Percentiles rank a stretch among this genome's conserved stretches.
phyloP scores from a whole-genome alignment of 1,140 invertebrate genomes.

The Euwallacea similis region DNA sequence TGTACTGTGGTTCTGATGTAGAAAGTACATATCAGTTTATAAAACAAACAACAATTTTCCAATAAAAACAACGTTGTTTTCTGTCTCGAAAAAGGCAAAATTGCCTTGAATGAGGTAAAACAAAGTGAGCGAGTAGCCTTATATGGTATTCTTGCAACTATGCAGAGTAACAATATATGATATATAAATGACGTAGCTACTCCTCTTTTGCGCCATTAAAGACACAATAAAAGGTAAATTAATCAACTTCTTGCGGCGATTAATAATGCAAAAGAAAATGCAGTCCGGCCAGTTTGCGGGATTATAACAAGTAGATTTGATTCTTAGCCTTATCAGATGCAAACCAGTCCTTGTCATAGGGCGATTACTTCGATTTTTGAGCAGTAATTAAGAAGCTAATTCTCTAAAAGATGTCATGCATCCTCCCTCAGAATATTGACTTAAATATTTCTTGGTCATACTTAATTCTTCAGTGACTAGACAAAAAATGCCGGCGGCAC shows the following conservation, averaged over 20 bases:
- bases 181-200: background rate
- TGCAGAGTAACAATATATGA: too few relatives aligned
- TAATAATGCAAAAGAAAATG: constrained; percentile 28
- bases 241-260: constrained; percentile 26
- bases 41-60: background rate
- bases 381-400: too few relatives aligned
- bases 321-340: constrained; percentile 3
- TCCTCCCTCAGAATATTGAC: too few relatives aligned
- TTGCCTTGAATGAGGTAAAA: background rate
- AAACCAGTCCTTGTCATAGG: background rate
- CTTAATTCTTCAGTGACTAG: constrained; percentile 27
- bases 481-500: constrained; percentile 33
- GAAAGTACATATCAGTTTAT: constrained; percentile 7
- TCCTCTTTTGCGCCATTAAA: constrained; percentile 28
- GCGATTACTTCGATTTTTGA: too few relatives aligned
- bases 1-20: constrained; percentile 10
- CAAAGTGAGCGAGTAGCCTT: background rate
- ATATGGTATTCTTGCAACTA: constrained; percentile 9
- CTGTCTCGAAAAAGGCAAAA: background rate
- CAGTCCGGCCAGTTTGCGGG: constrained; percentile 23
- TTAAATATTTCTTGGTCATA: constrained; percentile 2
- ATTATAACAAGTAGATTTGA: constrained; percentile 31
- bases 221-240: constrained; percentile 29
- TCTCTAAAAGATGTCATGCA: too few relatives aligned
- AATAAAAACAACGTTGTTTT: too few relatives aligned